A percentile compares a stretch with the other conserved stretches of the same genome.
Conservation (phyloP, 1,140 invertebrate genomes). For the Habropoda laboriosa region DNA sequence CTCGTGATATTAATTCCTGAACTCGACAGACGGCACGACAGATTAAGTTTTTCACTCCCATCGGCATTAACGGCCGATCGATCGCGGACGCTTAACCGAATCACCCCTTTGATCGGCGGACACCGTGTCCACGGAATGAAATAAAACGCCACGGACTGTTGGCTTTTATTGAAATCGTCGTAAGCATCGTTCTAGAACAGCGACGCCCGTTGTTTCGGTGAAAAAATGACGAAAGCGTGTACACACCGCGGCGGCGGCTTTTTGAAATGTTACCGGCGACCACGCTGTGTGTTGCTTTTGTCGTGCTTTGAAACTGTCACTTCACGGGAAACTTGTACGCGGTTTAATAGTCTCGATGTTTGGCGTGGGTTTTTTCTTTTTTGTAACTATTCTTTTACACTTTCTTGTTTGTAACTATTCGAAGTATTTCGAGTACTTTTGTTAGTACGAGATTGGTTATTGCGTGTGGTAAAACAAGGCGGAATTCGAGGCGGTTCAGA, state of each 20-base stretch:
- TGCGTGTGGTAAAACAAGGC: no score
- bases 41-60: slow-evolving; percentile 16
- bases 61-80: neutral
- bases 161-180: slow-evolving; percentile 16
- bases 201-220: neutral
- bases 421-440: no score
- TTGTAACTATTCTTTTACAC: no score
- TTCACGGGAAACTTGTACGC: no score
- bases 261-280: neutral
- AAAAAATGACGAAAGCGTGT: no score
- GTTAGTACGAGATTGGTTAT: no score
- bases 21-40: slow-evolving; percentile 14
- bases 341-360: no score
- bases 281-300: no score
- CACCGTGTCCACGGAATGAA: neutral
- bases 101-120: neutral
- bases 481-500: no score
- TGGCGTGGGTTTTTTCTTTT: no score
- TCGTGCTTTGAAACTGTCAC: no score
- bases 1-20: slow-evolving; percentile 47
- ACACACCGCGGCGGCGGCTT: neutral
- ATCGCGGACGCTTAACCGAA: slow-evolving; percentile 6
- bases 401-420: no score
- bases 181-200: neutral
- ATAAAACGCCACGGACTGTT: neutral